Conservation (phyloP, 2,113 vertebrate genomes). For the Tupaia tana region DNA sequence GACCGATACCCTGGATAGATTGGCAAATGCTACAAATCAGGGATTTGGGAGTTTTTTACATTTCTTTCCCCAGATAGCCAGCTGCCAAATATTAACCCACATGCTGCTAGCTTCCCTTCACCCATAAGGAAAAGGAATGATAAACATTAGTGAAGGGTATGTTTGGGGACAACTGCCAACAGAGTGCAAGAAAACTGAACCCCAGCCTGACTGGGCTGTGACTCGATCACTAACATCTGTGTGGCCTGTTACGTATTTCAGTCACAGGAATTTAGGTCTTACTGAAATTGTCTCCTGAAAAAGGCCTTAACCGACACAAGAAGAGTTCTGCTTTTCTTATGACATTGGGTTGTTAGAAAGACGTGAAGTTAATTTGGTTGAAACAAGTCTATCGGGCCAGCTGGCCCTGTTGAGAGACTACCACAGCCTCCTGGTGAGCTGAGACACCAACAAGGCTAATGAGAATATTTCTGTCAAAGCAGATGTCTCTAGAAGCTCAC, state of each 20-base stretch:
- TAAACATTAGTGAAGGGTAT: not conserved
- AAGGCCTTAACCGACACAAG: too few species aligned
- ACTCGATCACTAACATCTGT: not conserved
- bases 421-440: constrained; percentile 18
- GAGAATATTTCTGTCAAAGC: constrained; percentile 67
- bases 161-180: not conserved
- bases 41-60: not conserved
- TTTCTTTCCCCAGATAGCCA: not conserved
- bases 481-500: constrained; percentile 65
- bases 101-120: not conserved
- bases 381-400: constrained; percentile 51
- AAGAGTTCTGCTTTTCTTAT: constrained; percentile 58
- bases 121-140: not conserved
- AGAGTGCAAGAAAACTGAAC: not conserved
- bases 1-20: not conserved
- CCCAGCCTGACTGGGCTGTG: not conserved
- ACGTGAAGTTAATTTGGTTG: constrained; percentile 59
- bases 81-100: constrained; percentile 20
- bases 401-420: constrained; percentile 56
- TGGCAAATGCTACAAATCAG: constrained; percentile 2
- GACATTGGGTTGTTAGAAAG: constrained; percentile 45
- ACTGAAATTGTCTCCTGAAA: not conserved
- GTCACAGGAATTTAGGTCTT: not conserved
- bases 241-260: not conserved
- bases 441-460: constrained; percentile 43